Percentiles rank a stretch among this genome's conserved stretches.
Evolutionary conservation across 2,113 vertebrate genomes (phyloP).

Genomic region (Erythrolamprus reginae): DNA sequence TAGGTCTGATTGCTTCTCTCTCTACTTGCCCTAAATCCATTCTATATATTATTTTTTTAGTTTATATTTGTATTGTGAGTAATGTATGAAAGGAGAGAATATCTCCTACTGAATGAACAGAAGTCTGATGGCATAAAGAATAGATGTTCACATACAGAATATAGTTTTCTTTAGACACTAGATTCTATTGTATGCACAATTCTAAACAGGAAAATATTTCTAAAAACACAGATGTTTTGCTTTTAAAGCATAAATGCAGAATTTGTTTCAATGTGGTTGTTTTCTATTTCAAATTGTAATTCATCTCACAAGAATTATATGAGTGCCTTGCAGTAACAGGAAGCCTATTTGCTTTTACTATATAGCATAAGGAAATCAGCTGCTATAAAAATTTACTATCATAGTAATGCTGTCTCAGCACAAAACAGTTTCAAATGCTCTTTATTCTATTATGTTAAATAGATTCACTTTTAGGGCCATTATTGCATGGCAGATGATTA

Average conservation of each 20-base stretch:
- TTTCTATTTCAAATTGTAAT: constrained; percentile 54
- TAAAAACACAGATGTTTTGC: constrained; percentile 14
- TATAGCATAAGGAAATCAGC: constrained; percentile 57
- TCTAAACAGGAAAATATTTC: background rate
- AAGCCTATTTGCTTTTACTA: constrained; percentile 67
- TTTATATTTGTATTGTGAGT: background rate
- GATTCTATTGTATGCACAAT: background rate
- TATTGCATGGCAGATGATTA: constrained; percentile 55
- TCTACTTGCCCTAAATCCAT: background rate
- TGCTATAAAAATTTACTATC: constrained; percentile 61
- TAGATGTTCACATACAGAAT: background rate
- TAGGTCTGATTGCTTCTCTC: background rate
- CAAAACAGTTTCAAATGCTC: constrained; percentile 60
- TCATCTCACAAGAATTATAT: constrained; percentile 49
- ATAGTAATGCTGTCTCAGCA: constrained; percentile 54
- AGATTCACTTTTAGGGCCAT: constrained; percentile 49
- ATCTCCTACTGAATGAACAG: background rate
- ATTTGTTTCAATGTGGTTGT: constrained; percentile 38
- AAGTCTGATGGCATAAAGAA: background rate
- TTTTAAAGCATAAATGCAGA: constrained; percentile 32
- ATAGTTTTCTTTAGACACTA: background rate
- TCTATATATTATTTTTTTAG: background rate
- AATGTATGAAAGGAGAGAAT: background rate
- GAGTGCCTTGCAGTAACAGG: constrained; percentile 59
- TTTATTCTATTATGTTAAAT: constrained; percentile 62